phyloP scores from a whole-genome alignment of 2,113 vertebrate species.

The Heterochromis multidens region DNA sequence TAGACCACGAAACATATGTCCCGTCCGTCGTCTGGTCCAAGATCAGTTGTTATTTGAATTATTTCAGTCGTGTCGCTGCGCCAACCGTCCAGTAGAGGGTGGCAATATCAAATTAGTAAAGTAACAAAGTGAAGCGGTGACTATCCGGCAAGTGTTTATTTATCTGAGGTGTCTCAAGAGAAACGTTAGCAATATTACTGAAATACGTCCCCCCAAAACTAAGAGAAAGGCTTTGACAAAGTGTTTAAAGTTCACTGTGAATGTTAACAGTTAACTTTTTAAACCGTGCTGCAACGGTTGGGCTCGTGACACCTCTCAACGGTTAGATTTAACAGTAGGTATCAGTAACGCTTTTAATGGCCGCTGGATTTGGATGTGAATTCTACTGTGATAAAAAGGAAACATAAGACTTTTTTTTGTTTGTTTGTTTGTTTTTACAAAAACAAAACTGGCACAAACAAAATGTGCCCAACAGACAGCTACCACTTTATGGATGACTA shows the following conservation, averaged over 20 bases:
- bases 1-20: constrained; percentile 74
- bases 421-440: too few relatives aligned
- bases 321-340: background rate
- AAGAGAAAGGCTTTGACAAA: background rate
- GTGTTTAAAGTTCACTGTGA: background rate
- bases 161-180: background rate
- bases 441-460: background rate
- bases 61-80: background rate
- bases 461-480: background rate
- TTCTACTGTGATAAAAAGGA: too few relatives aligned
- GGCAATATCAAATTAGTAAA: background rate
- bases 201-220: background rate
- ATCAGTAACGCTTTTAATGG: background rate
- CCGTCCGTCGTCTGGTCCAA: constrained; percentile 2
- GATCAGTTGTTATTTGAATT: constrained; percentile 1
- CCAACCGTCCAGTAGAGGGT: background rate
- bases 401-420: background rate
- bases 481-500: background rate
- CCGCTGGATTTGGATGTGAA: background rate
- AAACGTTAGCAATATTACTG: background rate
- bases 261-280: background rate
- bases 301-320: background rate
- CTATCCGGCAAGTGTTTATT: background rate
- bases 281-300: background rate
- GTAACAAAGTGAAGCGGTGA: background rate